Conservation (phyloP, 2,113 vertebrate species). For the Ivindomyrus marchei region DNA sequence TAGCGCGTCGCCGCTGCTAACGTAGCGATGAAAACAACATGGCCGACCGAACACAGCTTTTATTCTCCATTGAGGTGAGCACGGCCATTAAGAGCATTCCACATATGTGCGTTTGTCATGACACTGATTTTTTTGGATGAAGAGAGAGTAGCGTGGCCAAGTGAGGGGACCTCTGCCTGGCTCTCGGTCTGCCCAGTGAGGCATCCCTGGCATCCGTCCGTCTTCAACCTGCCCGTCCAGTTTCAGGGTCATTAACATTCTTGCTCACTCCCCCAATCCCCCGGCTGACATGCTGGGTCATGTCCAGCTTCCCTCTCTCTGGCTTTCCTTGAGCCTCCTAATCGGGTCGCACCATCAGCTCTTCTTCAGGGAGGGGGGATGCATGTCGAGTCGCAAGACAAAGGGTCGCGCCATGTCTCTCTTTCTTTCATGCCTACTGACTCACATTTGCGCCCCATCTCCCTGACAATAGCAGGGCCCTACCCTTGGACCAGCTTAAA, state of each 20-base stretch:
- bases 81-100: background rate
- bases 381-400: background rate
- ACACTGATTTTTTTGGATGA: background rate
- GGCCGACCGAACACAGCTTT: background rate
- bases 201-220: conserved; percentile 16
- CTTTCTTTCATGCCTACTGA: background rate
- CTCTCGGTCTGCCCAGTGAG: background rate
- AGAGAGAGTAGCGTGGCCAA: conserved; percentile 22
- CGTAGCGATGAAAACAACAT: background rate
- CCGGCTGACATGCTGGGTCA: conserved; percentile 27
- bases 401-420: background rate
- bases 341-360: background rate
- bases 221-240: conserved; percentile 21
- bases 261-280: conserved; percentile 18
- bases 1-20: background rate
- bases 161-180: background rate
- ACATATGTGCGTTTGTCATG: background rate
- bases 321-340: background rate
- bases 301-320: conserved; percentile 2
- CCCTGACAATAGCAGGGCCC: background rate
- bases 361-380: background rate
- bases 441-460: background rate
- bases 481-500: background rate
- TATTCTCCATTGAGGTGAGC: background rate
- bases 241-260: conserved; percentile 29